Conservation (phyloP, 2,888 invertebrate genomes). For the Torymus aiolomorphi region DNA sequence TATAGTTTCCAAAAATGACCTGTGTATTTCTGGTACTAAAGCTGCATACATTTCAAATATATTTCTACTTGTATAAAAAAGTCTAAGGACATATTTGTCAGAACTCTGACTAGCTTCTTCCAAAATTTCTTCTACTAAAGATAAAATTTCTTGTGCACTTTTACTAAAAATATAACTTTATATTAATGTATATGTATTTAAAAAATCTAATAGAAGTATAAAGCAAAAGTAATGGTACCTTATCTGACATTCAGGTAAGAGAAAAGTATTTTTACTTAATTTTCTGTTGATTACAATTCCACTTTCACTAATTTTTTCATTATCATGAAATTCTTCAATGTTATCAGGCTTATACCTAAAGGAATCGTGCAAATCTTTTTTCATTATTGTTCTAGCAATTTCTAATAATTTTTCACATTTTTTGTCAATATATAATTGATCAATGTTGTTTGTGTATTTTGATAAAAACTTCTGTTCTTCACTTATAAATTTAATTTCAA, state of each 20-base stretch:
- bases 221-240: conserved; percentile 72
- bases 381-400: conserved; percentile 84
- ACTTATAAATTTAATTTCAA: conserved; percentile 79
- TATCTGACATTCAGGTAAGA: conserved; percentile 77
- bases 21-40: conserved; percentile 88
- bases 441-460: conserved; percentile 85
- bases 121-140: conserved; percentile 81
- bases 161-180: conserved; percentile 76
- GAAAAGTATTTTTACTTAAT: conserved; percentile 72
- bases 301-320: conserved; percentile 29
- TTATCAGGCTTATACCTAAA: conserved; percentile 72
- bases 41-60: conserved; percentile 87
- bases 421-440: conserved; percentile 86
- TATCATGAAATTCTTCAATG: conserved; percentile 57
- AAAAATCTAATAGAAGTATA: background rate
- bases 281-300: conserved; percentile 61
- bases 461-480: conserved; percentile 79
- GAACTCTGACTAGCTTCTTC: conserved; percentile 81
- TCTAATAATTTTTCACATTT: conserved; percentile 84
- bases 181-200: conserved; percentile 62
- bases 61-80: conserved; percentile 83
- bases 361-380: conserved; percentile 87
- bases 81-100: conserved; percentile 80
- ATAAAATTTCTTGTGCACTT: conserved; percentile 81
- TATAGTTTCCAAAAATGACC: conserved; percentile 86